These are phyloP conservation scores for Ammospiza caudacuta DNA, from an alignment of 2,113 vertebrate genomes.

Conservation along the genomic window DNA sequence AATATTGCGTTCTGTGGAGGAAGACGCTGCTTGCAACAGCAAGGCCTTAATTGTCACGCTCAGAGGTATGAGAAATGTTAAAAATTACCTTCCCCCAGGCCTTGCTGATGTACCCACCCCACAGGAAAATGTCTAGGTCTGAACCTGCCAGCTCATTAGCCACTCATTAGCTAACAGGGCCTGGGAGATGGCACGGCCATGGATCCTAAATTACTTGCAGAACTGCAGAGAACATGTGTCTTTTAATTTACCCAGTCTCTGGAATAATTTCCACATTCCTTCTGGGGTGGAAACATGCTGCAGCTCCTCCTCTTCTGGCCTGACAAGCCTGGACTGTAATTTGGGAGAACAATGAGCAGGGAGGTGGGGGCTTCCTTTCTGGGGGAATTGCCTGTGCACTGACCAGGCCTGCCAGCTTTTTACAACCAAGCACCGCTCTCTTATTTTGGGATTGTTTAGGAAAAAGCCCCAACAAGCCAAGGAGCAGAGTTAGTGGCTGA, in stretches of 20 bases:
- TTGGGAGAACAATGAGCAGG: constrained; percentile 55
- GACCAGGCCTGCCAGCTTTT: background rate
- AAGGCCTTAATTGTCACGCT: background rate
- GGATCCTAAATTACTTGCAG: background rate
- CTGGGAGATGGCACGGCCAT: background rate
- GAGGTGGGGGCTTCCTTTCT: constrained; percentile 61
- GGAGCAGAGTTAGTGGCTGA: background rate
- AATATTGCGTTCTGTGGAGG: background rate
- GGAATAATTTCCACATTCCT: constrained; percentile 61
- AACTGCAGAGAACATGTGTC: background rate
- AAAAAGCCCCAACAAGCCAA: background rate
- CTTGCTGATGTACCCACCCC: too few species aligned
- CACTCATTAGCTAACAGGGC: accelerated
- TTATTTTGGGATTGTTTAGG: background rate
- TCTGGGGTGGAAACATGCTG: constrained; percentile 21
- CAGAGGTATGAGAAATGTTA: background rate
- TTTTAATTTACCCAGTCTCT: constrained; percentile 40
- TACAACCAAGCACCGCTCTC: background rate
- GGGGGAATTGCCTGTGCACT: background rate
- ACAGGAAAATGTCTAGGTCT: background rate
- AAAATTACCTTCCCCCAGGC: background rate
- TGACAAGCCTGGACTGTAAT: background rate
- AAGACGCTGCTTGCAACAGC: background rate
- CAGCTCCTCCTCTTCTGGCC: constrained; percentile 41
- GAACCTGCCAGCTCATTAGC: background rate